These are phyloP conservation scores for Trachemys scripta DNA, from an alignment of 2,113 vertebrate genomes.

Conservation along the genomic window DNA sequence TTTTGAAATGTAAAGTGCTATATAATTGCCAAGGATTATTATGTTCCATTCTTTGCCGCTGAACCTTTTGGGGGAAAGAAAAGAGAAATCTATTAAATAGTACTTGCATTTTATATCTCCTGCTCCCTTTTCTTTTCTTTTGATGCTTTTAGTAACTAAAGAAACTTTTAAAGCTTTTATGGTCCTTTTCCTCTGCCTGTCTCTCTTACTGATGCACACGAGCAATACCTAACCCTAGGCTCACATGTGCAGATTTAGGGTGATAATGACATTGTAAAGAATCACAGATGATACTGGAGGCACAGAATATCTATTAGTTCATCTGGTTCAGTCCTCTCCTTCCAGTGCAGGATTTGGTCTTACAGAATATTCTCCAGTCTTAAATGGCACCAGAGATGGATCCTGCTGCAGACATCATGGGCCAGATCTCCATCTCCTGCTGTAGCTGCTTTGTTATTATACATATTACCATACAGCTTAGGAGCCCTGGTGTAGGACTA, in stretches of 20 bases:
- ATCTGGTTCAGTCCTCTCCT: neutral
- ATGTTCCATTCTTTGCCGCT: conserved; percentile 75
- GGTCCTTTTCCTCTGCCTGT: conserved; percentile 6
- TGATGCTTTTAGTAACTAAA: conserved; percentile 56
- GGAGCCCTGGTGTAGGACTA: neutral
- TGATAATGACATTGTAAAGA: neutral
- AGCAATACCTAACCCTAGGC: neutral
- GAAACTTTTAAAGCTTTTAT: conserved; percentile 44
- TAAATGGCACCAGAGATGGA: neutral
- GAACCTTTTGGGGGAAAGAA: conserved; percentile 72
- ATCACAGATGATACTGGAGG: neutral
- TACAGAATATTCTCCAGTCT: neutral
- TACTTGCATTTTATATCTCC: conserved; percentile 65
- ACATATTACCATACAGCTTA: neutral
- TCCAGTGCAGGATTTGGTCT: neutral
- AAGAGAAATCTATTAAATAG: conserved; percentile 75
- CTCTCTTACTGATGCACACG: neutral
- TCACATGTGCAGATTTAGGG: conserved; percentile 43
- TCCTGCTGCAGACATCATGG: neutral
- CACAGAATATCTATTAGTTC: neutral
- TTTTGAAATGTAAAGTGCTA: conserved; percentile 77
- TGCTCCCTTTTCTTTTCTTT: conserved; percentile 40
- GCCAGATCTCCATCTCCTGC: neutral
- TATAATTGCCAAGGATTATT: conserved; percentile 78
- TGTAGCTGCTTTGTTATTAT: neutral